Evolutionary conservation across 2,797 vertebrate species (phyloP).

Genomic region (Ictinia mississippiensis): DNA sequence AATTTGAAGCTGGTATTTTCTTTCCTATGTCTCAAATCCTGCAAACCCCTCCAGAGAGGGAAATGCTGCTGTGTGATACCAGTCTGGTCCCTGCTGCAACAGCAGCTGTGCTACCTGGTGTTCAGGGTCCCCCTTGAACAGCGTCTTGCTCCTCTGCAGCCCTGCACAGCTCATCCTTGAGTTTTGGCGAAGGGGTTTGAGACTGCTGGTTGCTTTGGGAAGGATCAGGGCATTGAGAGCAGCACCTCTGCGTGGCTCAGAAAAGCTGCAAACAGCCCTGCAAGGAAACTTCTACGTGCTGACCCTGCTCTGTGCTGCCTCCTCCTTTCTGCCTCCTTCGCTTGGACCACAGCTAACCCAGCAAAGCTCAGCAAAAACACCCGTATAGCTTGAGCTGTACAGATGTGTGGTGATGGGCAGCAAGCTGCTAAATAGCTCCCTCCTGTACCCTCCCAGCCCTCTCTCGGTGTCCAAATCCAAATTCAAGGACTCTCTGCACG

Average conservation of each 20-base stretch:
- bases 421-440: not conserved
- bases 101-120: not conserved
- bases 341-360: constrained; percentile 42
- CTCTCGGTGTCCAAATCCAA: constrained; percentile 8
- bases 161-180: not conserved
- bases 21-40: not conserved
- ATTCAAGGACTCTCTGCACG: constrained; percentile 64
- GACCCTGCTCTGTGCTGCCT: constrained; percentile 29
- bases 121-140: not conserved
- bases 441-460: not conserved
- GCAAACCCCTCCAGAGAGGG: not conserved
- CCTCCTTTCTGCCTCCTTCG: constrained; percentile 25
- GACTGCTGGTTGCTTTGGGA: accelerated
- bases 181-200: not conserved
- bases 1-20: not conserved
- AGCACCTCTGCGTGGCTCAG: not conserved
- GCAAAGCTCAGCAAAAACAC: not conserved
- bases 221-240: not conserved
- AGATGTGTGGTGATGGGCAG: constrained; percentile 13
- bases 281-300: not conserved
- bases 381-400: not conserved
- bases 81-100: not conserved
- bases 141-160: not conserved
- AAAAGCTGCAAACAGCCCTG: not conserved
- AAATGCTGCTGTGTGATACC: not conserved